These are phyloP conservation scores for Drosophila sulfurigaster DNA, from an alignment of 1,140 invertebrate species.

Conservation along the genomic window DNA sequence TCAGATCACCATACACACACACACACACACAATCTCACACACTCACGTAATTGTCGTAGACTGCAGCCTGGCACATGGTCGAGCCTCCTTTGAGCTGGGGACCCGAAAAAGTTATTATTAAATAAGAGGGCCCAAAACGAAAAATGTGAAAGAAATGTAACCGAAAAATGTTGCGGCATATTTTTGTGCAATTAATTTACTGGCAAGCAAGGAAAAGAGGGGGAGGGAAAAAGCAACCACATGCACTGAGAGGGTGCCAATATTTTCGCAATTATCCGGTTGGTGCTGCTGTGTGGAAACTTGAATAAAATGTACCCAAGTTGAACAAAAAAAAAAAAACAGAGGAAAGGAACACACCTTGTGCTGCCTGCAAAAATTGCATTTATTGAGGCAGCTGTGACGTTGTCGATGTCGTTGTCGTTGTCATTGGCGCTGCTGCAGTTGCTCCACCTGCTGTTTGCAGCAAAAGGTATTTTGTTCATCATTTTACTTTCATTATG, in stretches of 20 bases:
- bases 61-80: slow-evolving; percentile 45
- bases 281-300: neutral
- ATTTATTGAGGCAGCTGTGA: slow-evolving; percentile 33
- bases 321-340: slow-evolving; percentile 8
- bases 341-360: neutral
- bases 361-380: slow-evolving; percentile 27
- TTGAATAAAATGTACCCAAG: slow-evolving; percentile 27
- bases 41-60: neutral
- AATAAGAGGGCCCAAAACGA: slow-evolving; percentile 44
- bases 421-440: slow-evolving; percentile 8
- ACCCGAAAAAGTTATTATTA: slow-evolving; percentile 49
- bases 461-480: slow-evolving; percentile 65
- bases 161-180: slow-evolving; percentile 63
- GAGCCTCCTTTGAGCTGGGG: slow-evolving; percentile 20
- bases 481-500: slow-evolving; percentile 83
- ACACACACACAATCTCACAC: neutral
- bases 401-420: slow-evolving; percentile 23
- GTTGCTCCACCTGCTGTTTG: slow-evolving; percentile 10
- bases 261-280: slow-evolving; percentile 49
- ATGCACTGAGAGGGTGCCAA: slow-evolving; percentile 13
- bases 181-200: slow-evolving; percentile 75
- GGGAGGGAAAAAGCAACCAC: neutral
- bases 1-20: slow-evolving; percentile 36
- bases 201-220: neutral
- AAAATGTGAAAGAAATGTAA: slow-evolving; percentile 19